These are phyloP conservation scores for Nycticorax nycticorax DNA, from an alignment of 2,113 vertebrate species.

Conservation along the genomic window DNA sequence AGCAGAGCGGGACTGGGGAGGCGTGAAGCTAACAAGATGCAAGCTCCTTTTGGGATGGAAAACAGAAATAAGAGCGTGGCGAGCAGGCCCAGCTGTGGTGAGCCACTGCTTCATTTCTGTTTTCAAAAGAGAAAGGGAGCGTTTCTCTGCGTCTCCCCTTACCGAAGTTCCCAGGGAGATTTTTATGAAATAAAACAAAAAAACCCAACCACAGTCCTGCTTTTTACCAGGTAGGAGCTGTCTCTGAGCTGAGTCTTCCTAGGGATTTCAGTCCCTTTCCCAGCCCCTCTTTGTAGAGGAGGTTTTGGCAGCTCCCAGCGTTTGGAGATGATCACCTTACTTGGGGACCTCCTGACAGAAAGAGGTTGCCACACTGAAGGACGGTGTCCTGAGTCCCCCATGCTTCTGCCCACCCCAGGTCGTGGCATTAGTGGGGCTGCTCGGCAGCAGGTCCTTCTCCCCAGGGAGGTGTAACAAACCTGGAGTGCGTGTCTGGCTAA, in stretches of 20 bases:
- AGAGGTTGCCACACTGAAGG: not conserved
- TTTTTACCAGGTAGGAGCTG: slow-evolving; percentile 41
- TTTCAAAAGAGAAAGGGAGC: not conserved
- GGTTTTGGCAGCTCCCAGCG: not conserved
- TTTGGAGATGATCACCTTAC: not conserved
- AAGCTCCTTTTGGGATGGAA: slow-evolving; percentile 1
- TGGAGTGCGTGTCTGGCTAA: slow-evolving; percentile 32
- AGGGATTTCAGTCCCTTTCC: slow-evolving; percentile 44
- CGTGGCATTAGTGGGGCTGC: not conserved
- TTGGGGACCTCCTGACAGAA: not conserved
- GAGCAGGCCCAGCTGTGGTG: not conserved
- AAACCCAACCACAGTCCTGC: not conserved
- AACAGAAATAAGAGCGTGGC: not conserved
- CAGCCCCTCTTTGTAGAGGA: slow-evolving; percentile 25
- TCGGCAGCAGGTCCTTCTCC: not conserved
- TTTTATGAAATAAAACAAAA: not conserved
- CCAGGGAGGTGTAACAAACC: slow-evolving; percentile 22
- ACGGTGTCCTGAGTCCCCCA: not conserved
- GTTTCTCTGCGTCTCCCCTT: not conserved
- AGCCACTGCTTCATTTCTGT: not conserved
- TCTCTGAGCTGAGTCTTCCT: slow-evolving; percentile 64
- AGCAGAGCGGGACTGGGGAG: not conserved
- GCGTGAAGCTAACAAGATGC: not conserved
- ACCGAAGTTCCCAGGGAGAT: slow-evolving; percentile 13
- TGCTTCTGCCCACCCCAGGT: not conserved